These are phyloP conservation scores for Synanceia verrucosa DNA, from an alignment of 2,797 vertebrate genomes.

Conservation along the genomic window DNA sequence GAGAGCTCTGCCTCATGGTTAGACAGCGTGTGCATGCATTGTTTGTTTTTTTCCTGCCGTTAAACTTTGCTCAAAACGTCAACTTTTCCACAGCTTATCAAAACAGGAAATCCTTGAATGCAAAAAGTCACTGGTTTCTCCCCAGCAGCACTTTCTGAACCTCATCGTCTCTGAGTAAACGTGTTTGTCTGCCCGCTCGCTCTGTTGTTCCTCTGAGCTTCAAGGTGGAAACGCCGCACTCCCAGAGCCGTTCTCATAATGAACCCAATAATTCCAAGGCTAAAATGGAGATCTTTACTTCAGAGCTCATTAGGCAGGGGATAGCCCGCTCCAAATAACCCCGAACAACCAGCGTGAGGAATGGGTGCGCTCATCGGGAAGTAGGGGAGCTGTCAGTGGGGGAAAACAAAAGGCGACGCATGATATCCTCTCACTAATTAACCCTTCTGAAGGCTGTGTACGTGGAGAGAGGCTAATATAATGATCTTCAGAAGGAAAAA, in stretches of 20 bases:
- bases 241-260: conserved; percentile 53
- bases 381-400: conserved; percentile 34
- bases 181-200: conserved; percentile 26
- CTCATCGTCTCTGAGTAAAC: not conserved
- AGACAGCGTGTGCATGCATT: conserved; percentile 6
- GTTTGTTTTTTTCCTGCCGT: conserved; percentile 7
- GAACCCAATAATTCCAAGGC: conserved; percentile 62
- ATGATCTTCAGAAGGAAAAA: conserved; percentile 32
- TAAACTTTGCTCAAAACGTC: conserved; percentile 28
- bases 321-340: conserved; percentile 51
- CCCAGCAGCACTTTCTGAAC: too few species aligned
- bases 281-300: conserved; percentile 65
- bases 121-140: conserved; percentile 43
- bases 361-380: conserved; percentile 28
- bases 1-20: conserved; percentile 28
- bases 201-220: conserved; percentile 38
- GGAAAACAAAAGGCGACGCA: conserved; percentile 42
- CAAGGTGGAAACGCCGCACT: conserved; percentile 17
- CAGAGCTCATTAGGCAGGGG: conserved; percentile 72
- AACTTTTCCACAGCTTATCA: conserved; percentile 44
- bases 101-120: conserved; percentile 41
- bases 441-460: conserved; percentile 51
- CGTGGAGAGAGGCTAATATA: conserved; percentile 9
- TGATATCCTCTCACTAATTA: conserved; percentile 67
- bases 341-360: conserved; percentile 55